Evolutionary conservation across 64 coral and sea anemone species (phyloP), one percentile per base, ranked within the genome.

Genomic region (Acropora yongei): DNA sequence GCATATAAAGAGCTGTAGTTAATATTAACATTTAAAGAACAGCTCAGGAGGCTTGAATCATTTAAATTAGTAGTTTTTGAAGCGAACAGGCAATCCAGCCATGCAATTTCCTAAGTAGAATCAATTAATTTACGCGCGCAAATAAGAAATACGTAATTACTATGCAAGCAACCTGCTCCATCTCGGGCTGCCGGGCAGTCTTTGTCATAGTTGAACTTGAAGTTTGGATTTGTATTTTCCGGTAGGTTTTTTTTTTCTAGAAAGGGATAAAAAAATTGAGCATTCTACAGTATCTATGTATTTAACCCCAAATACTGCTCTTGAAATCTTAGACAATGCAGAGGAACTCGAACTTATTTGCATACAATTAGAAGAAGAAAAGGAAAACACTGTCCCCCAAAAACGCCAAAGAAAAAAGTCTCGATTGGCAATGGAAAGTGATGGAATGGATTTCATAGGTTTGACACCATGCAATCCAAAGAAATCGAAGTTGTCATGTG

Each of bases 381-480:
- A 39, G n/a, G 51, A 83, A 60, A 83, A 60, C 57, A 8, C 14
- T 1, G 50, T 65, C 49, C 40, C 57, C 40, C 9, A 13, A 83
- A 83, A 55, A 57, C 79, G 1, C 50, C 45, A 18, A 41, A 41
- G 58, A 44, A 85, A 85, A 12, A 85, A 85, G 17, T 85, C 82
- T 16, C 19, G 82, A 65, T 45, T 66, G 30, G 82, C 82, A 45
- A 9, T 66, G 43, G 82, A 85, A 44, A 85, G 19, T 66, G 82
- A 85, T 69, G 82, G 69, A 80, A 80, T 80, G 78, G 78, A 80
- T 51, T 80, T 80, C 49, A 47, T 80, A 16, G n/a, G 7, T 14
- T 30, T n/a, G 8, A 80, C 18, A 30, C 78, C 66, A 68, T 68
- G 3, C 6, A 19, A 14, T 68, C 12, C 18, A 68, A 68, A 14